These are phyloP conservation scores for Eupithecia centaureata DNA, from an alignment of 2,888 invertebrate genomes.

Conservation along the genomic window DNA sequence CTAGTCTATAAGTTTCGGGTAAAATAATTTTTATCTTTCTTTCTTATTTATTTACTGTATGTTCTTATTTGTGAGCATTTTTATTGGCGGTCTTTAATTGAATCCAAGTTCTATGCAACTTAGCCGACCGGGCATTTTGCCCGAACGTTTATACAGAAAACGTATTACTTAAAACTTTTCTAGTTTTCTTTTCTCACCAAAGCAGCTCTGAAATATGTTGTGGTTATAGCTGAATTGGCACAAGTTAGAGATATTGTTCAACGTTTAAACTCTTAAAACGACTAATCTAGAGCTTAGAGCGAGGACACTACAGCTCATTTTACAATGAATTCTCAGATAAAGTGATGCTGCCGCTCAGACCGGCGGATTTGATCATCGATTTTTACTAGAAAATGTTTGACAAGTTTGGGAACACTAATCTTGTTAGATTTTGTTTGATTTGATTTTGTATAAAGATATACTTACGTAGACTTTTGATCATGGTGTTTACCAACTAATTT, in stretches of 20 bases:
- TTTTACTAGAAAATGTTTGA: conserved; percentile 44
- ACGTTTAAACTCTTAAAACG: neutral
- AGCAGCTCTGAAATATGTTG: neutral
- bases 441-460: conserved; percentile 1
- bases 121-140: neutral
- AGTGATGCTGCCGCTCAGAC: conserved; percentile 36
- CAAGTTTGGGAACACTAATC: conserved; percentile 27
- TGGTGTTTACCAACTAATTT: neutral
- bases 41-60: no score
- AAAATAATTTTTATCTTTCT: no score
- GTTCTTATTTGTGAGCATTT: no score
- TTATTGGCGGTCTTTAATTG: neutral
- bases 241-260: conserved; percentile 1
- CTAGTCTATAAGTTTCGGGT: no score
- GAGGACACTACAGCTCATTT: neutral
- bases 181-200: neutral
- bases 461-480: neutral
- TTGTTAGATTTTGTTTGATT: conserved; percentile 15
- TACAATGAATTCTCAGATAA: conserved; percentile 1
- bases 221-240: neutral
- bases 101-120: neutral
- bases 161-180: neutral
- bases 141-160: neutral
- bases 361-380: conserved; percentile 45
- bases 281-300: neutral